Evolutionary conservation across 2,888 invertebrate genomes (phyloP), one percentile per base, ranked within the genome.

Genomic region (Himalopsyche tibetana): DNA sequence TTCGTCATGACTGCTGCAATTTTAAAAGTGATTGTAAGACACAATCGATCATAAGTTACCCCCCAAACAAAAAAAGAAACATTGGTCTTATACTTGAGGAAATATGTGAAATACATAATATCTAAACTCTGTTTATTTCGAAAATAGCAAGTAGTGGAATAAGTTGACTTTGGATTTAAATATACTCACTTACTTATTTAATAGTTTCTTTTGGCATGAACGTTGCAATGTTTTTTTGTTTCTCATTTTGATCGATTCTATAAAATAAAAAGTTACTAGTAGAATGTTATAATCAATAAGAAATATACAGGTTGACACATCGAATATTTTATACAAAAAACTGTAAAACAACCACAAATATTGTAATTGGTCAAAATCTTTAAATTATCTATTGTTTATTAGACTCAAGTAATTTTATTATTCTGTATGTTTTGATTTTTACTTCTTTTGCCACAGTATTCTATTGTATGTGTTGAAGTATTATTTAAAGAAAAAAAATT

Each of bases 251-350:
- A 63, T 63, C 6, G 28, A 63, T 19, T 63, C 63, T 63, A 63
- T 63, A 28, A 63, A 63, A 63, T 19, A 63, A 63, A 63, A 63
- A 63, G n/a, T 74, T 36, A 74, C 36, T 74, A 74, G 19, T 74
- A 74, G 74, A 36, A 36, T 36, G 3, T 36, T 38, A 74, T 74
- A 74, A 11, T 36, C 74, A 74, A 38, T 74, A 74, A 74, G 74
- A 74, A 74, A 69, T 38, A 74, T 74, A 74, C 74, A 74, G 74
- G 74, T 74, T 5, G 38, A 74, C 36, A 74, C 74, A 74, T 74
- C 74, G 74, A 74, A 74, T 74, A 74, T 74, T 74, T 74, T 74
- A 15, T 74, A 74, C 15, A 74, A 74, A 74, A 69, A 69, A 45
- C 9, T 28, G 28, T 69, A 56, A 56, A 56, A n/a, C 19, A 0